A percentile compares a stretch with the other conserved stretches of the same genome.
Evolutionary conservation across 2,888 invertebrate genomes (phyloP).

Genomic region (Eupithecia vulgata): DNA sequence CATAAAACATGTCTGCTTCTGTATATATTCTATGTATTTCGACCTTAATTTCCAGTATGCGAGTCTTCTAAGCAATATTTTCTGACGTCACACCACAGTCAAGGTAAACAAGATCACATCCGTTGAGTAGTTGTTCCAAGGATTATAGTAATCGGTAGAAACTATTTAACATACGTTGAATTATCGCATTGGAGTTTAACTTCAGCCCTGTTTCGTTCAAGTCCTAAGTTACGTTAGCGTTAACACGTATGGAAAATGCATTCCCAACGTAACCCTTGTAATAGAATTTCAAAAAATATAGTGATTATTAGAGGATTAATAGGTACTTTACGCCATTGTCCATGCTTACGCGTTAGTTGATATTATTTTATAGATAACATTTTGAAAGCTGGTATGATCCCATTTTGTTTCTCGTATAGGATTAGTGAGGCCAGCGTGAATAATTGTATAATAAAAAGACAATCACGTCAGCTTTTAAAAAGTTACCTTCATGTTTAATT

Average conservation of each 20-base stretch:
- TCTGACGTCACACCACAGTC: constrained; percentile 20
- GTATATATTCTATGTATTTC: background rate
- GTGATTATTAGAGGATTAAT: too few species aligned
- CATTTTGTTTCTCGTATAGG: too few species aligned
- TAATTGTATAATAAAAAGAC: too few species aligned
- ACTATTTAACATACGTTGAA: background rate
- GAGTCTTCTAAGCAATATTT: background rate
- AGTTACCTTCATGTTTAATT: background rate
- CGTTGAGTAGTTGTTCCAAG: background rate
- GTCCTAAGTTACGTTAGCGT: background rate
- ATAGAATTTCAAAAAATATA: background rate
- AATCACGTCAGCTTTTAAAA: too few species aligned
- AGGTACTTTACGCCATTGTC: too few species aligned
- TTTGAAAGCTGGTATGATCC: too few species aligned
- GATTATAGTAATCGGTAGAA: background rate
- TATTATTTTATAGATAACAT: too few species aligned
- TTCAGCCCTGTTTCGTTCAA: background rate
- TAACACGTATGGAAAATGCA: background rate
- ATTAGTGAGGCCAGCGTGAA: too few species aligned
- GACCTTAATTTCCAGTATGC: background rate
- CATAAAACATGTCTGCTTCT: background rate
- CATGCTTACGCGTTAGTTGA: too few species aligned
- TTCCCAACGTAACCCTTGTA: background rate
- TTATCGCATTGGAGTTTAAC: background rate
- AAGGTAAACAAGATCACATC: constrained; percentile 25